Conservation (phyloP, 2,888 invertebrate genomes). For the Notodonta ziczac region DNA sequence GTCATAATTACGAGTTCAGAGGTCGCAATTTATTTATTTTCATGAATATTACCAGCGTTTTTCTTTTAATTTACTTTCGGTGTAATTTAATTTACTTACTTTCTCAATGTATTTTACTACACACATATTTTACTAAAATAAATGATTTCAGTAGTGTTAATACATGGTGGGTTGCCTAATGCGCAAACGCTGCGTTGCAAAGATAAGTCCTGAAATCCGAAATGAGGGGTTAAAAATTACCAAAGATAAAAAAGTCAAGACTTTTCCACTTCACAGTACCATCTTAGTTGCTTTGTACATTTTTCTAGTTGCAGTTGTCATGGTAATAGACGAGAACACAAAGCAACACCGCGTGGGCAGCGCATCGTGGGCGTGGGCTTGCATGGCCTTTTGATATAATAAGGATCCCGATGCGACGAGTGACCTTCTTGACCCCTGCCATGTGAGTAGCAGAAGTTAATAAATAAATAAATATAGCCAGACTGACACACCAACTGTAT, state of each 20-base stretch:
- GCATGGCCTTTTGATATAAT: background rate
- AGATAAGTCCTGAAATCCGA: no score
- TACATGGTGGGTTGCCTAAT: no score
- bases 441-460: background rate
- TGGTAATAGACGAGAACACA: background rate
- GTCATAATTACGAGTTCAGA: slow-evolving; percentile 1
- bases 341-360: background rate
- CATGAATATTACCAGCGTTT: no score
- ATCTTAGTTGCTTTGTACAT: background rate
- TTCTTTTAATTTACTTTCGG: no score
- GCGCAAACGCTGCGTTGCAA: no score
- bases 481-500: no score
- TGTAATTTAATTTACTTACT: no score
- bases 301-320: background rate
- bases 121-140: no score
- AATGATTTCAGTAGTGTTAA: no score
- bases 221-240: background rate
- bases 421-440: background rate
- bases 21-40: background rate
- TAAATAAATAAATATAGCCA: background rate
- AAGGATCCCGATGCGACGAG: background rate
- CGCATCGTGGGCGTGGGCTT: background rate
- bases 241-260: background rate
- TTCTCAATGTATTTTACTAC: no score
- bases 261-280: background rate